A percentile compares a stretch with the other conserved stretches of the same genome.
Conservation (phyloP, 23 tunicate species). For the Trididemnum clinides region DNA sequence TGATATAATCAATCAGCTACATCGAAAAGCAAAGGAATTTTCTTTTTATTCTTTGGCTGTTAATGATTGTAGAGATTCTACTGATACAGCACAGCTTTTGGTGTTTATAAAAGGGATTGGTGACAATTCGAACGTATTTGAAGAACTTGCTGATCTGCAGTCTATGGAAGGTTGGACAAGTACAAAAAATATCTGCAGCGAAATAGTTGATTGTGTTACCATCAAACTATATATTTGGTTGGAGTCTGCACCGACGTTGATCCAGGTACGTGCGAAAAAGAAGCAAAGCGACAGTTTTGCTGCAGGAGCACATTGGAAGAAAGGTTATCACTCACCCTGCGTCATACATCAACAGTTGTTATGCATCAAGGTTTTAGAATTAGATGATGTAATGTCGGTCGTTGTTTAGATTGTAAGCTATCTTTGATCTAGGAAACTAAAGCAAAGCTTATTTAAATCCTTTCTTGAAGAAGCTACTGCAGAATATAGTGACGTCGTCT, state of each 20-base stretch:
- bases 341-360: slow-evolving; percentile 30
- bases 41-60: too few species aligned
- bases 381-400: slow-evolving; percentile 22
- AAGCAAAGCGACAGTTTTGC: slow-evolving; percentile 7
- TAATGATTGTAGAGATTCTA: not conserved
- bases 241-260: slow-evolving; percentile 43
- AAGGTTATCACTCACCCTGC: slow-evolving; percentile 10
- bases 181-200: slow-evolving; percentile 31
- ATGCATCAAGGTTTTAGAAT: slow-evolving; percentile 35
- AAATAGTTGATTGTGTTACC: too few species aligned
- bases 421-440: slow-evolving; percentile 4
- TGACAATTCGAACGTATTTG: slow-evolving; percentile 11
- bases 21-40: not conserved
- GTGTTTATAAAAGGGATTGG: slow-evolving; percentile 41
- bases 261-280: slow-evolving; percentile 37
- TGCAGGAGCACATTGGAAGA: too few species aligned
- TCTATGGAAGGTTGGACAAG: slow-evolving; percentile 39
- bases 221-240: slow-evolving; percentile 18
- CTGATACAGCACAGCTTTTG: too few species aligned
- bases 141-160: slow-evolving; percentile 38
- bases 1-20: not conserved
- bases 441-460: slow-evolving; percentile 9
- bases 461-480: not conserved
- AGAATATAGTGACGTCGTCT: slow-evolving; percentile 8
- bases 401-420: slow-evolving; percentile 27